phyloP scores from a whole-genome alignment of 2,888 invertebrate species.

The Zaprionus bogoriensis region DNA sequence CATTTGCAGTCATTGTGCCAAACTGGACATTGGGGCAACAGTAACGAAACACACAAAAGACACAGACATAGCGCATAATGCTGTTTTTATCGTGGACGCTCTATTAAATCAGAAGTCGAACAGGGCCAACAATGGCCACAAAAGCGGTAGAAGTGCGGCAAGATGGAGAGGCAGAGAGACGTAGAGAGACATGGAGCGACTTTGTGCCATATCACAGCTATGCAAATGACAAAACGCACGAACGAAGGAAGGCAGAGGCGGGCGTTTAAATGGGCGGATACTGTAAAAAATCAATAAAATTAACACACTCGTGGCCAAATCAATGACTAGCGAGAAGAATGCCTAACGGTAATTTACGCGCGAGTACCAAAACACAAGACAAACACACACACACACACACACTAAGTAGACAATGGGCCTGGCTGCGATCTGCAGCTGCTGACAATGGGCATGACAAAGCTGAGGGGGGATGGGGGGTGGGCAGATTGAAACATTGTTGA shows the following conservation, averaged over 20 bases:
- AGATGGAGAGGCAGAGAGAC: background rate
- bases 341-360: conserved; percentile 37
- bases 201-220: conserved; percentile 19
- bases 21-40: background rate
- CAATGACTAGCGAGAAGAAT: conserved; percentile 39
- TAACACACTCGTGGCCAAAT: conserved; percentile 33
- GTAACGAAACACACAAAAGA: conserved; percentile 9
- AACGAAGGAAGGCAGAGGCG: background rate
- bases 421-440: conserved; percentile 44
- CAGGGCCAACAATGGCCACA: conserved; percentile 18
- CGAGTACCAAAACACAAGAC: conserved; percentile 2
- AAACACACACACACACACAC: conserved; percentile 16
- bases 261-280: conserved; percentile 31
- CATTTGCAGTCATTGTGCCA: background rate
- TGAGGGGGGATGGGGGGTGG: conserved; percentile 4
- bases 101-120: conserved; percentile 55
- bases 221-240: conserved; percentile 25
- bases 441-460: conserved; percentile 54
- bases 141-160: background rate
- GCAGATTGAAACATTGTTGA: conserved; percentile 50
- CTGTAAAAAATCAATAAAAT: conserved; percentile 33
- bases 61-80: no score
- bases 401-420: conserved; percentile 41
- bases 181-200: background rate
- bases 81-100: conserved; percentile 25